Base-by-base conservation (phyloP, 2,797 vertebrate species). In the Hirundo rustica region DNA sequence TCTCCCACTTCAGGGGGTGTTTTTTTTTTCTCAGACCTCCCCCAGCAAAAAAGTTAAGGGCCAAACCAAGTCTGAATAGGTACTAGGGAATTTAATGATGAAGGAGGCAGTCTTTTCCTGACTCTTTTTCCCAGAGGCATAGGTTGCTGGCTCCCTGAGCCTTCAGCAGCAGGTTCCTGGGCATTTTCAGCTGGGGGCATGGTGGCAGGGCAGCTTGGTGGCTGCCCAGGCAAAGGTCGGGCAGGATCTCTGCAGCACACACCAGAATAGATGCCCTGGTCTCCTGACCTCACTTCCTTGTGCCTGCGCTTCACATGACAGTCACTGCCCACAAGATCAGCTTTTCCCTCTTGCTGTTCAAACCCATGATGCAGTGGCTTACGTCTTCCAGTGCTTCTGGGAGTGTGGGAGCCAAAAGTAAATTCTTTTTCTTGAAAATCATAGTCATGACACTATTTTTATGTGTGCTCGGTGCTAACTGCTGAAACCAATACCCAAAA, bases 61-160 rank as follows among this genome's bases (percentile, higher is more conserved):
- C 30, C 47, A 29, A 44, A 71, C 27, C 1, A 1, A 34, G 8
- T 11, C 0, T 0, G 40, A 62, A 60, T 11, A 67, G 25, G 17
- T 22, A 14, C 12, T 11, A 61, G 42, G 30, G 40, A 38, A 58
- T 50, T 60, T 66, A 60, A 53, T 1, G 0, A 18, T 12, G 10
- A 36, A 27, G 1, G 58, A 54, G 36, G 19, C 26, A 54, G 44
- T 64, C 27, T 87, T 91, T 71, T 60, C 2, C 2, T 77, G 29
- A 50, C 29, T 48, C 25, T 13, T 42, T 74, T 34, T 21, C 45
- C 12, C 16, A 22, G 42, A 68, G 51, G 17, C 0, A 0, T 29
- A 29, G 54, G 8, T 55, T 65, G 10, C 50, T 54, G 53, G 5
- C 30, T 81, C 36, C 57, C 34, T 53, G 65, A 20, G 30, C 53